Evolutionary conservation across 2,888 invertebrate species (phyloP).

Genomic region (Drosophila falleni): DNA sequence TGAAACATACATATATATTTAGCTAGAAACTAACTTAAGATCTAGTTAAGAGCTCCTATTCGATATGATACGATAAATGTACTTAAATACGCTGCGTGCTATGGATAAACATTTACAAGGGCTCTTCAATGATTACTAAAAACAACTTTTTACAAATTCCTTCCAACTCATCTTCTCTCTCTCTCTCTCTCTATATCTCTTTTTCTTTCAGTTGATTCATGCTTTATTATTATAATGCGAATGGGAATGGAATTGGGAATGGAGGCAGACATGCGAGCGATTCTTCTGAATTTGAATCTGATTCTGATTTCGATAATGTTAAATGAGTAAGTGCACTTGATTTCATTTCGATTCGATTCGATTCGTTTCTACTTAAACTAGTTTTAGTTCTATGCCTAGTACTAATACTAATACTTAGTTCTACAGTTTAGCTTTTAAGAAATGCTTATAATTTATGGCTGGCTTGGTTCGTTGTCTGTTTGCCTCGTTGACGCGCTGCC

Average conservation of each 20-base stretch:
- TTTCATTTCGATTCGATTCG: slow-evolving; percentile 29
- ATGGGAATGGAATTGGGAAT: slow-evolving; percentile 30
- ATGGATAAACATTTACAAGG: slow-evolving; percentile 68
- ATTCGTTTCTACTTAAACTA: slow-evolving; percentile 49
- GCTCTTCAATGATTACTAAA: slow-evolving; percentile 66
- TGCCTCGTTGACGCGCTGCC: slow-evolving; percentile 40
- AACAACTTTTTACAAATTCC: slow-evolving; percentile 73
- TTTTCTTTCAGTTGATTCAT: slow-evolving; percentile 28
- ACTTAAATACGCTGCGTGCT: slow-evolving; percentile 45
- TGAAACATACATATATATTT: slow-evolving; percentile 25
- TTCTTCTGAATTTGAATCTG: background rate
- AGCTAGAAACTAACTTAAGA: slow-evolving; percentile 51
- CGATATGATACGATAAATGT: slow-evolving; percentile 4
- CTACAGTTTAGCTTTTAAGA: slow-evolving; percentile 49
- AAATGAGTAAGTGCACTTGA: slow-evolving; percentile 71
- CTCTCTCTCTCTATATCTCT: slow-evolving; percentile 6
- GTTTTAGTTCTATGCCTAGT: slow-evolving; percentile 48
- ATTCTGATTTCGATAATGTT: slow-evolving; percentile 32
- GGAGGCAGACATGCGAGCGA: slow-evolving; percentile 58
- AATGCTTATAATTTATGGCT: slow-evolving; percentile 84
- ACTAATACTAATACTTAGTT: slow-evolving; percentile 34
- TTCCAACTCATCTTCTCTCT: slow-evolving; percentile 2
- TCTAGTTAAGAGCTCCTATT: slow-evolving; percentile 22
- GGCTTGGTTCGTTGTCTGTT: slow-evolving; percentile 56
- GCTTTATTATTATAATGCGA: slow-evolving; percentile 23